Evolutionary conservation across 2,797 vertebrate genomes (phyloP).

Genomic region (Argyrosomus regius): DNA sequence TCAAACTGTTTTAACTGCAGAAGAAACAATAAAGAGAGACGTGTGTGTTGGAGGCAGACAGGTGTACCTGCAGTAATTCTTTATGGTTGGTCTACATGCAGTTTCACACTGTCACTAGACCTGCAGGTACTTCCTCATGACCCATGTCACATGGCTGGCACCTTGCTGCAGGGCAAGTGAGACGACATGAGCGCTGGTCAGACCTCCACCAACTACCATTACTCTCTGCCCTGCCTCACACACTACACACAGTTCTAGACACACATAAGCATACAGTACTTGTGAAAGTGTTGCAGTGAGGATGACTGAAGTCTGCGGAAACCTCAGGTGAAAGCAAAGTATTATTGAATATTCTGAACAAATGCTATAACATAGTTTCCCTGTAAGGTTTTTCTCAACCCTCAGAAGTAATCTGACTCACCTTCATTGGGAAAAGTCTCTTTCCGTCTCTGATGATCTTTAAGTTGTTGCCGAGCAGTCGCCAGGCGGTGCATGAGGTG

Average conservation of each 20-base stretch:
- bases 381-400: neutral
- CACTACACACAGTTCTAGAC: conserved; percentile 69
- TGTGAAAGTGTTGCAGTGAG: neutral
- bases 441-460: conserved; percentile 24
- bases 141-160: conserved; percentile 86
- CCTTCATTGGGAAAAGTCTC: conserved; percentile 50
- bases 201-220: conserved; percentile 86
- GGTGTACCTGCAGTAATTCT: neutral
- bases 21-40: neutral
- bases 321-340: conserved; percentile 30
- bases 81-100: conserved; percentile 44
- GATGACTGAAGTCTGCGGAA: neutral
- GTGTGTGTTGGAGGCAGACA: neutral
- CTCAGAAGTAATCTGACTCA: conserved; percentile 41
- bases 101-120: conserved; percentile 65
- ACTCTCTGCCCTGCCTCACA: conserved; percentile 82
- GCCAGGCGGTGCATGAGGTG: conserved; percentile 83
- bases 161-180: conserved; percentile 84
- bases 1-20: conserved; percentile 87
- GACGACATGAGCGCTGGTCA: conserved; percentile 87
- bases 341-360: neutral
- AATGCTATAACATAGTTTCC: neutral
- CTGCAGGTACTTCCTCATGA: conserved; percentile 88
- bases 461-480: conserved; percentile 31
- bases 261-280: conserved; percentile 40